phyloP scores from a whole-genome alignment of 2,888 invertebrate species.

The Calameuta pallipes region DNA sequence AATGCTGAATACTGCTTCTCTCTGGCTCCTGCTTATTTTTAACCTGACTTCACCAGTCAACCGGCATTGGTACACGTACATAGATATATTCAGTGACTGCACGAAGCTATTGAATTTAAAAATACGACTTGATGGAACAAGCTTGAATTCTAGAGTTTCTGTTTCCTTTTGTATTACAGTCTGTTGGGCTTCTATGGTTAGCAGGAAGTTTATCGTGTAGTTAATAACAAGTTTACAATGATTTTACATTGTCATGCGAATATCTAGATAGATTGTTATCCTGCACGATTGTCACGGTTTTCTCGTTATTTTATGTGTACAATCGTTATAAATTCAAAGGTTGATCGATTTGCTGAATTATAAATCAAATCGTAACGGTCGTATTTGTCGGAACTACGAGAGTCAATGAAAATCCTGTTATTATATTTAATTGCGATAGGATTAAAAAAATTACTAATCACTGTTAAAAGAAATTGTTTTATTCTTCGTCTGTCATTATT shows the following conservation, averaged over 20 bases:
- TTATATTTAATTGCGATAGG: background rate
- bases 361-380: background rate
- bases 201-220: background rate
- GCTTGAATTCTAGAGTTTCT: background rate
- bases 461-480: background rate
- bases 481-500: background rate
- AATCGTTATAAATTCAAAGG: background rate
- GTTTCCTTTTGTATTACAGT: background rate
- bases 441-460: background rate
- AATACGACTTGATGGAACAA: background rate
- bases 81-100: background rate
- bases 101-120: background rate
- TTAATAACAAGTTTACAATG: background rate
- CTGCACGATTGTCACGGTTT: background rate
- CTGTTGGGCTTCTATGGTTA: background rate
- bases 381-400: background rate
- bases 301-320: background rate
- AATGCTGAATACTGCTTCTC: background rate
- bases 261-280: background rate
- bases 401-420: background rate
- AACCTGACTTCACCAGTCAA: background rate
- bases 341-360: background rate
- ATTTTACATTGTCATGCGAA: background rate
- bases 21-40: background rate
- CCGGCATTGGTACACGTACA: background rate